phyloP scores from a whole-genome alignment of 2,113 vertebrate species.

The Probosciger aterrimus region DNA sequence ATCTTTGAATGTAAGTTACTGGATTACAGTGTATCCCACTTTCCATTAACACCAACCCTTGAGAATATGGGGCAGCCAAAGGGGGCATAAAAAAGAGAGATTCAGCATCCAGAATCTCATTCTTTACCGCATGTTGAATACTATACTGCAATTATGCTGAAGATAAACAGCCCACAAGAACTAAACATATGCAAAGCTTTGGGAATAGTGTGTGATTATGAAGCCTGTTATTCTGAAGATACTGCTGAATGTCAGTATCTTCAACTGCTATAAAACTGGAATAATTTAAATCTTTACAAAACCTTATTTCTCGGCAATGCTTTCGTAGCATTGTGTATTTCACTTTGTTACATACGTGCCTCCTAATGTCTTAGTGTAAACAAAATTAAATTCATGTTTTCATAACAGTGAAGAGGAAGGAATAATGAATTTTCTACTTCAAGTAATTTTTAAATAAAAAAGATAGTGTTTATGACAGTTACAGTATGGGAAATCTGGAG shows the following conservation, averaged over 20 bases:
- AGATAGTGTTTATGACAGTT: not conserved
- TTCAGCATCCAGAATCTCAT: not conserved
- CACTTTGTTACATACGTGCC: not conserved
- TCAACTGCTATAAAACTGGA: not conserved
- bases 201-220: not conserved
- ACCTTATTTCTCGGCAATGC: not conserved
- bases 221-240: not conserved
- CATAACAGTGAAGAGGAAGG: not conserved
- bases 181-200: not conserved
- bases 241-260: not conserved
- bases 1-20: not conserved
- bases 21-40: not conserved
- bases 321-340: not conserved
- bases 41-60: not conserved
- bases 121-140: not conserved
- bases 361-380: not conserved
- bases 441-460: not conserved
- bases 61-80: not conserved
- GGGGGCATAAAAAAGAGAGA: not conserved
- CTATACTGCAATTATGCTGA: not conserved
- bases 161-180: not conserved
- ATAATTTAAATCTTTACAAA: not conserved
- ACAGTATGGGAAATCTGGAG: not conserved
- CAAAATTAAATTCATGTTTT: not conserved
- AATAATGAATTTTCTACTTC: not conserved